Evolutionary conservation across 2,888 invertebrate genomes (phyloP), one percentile per base, ranked within the genome.

Genomic region (Mesorhabditis belari): DNA sequence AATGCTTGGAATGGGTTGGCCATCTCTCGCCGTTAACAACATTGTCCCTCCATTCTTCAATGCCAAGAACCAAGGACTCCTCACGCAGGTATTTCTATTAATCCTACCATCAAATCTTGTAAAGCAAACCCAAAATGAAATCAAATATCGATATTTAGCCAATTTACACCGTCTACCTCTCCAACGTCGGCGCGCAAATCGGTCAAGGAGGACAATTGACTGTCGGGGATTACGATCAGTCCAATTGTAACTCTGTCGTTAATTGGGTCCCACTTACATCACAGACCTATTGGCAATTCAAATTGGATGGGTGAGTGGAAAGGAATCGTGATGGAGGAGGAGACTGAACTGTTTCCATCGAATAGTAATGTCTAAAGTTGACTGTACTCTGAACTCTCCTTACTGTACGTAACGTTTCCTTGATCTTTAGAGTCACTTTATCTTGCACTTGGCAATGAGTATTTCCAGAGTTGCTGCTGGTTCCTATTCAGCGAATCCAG

Each of bases 1-100:
- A 59, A 67, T 70, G 50, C 63, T 70, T 25, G 84, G 84, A 24
- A 76, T 85, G 76, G 84, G 80, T 6, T 85, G 82, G 74, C 75
- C 77, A 51, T 76, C 81, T 0, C 82, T 59, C 51, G 81, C 84
- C 29, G 83, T 83, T n/a, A 82, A 84, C 69, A 67, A 73, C 23
- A 83, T 83, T 21, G 69, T 62, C 5, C 75, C 77, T 21, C 77
- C 77, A 12, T 62, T 77, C n/a, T 71, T 75, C 64, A 73, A 71
- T 29, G 65, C 77, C 26, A 62, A 74, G 56, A 61, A 68, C 29
- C 70, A 77, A 51, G 62, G 63, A 35, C 66, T 69, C 50, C 65
- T 77, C 24, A 70, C 69, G 53, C 51, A 66, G 54, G 50, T 58
- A 26, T 17, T 12, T 44, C n/a, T 9, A n/a, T 9, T 44, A n/a